Evolutionary conservation across 2,113 vertebrate genomes (phyloP).

Genomic region (Tachysurus fulvidraco): DNA sequence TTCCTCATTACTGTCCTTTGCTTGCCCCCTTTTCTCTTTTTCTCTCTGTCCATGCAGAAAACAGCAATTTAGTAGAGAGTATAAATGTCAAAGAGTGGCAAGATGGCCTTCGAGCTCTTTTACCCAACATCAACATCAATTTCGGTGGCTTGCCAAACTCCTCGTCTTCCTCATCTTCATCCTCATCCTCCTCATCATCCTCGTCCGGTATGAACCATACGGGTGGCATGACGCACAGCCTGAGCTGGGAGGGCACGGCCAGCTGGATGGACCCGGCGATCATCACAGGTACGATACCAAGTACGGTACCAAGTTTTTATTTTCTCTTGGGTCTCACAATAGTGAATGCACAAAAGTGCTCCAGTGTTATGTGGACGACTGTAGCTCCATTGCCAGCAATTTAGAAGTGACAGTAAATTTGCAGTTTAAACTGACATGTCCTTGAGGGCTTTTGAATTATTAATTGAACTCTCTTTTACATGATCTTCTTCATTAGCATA

Average conservation of each 20-base stretch:
- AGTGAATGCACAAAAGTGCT: not conserved
- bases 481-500: constrained; percentile 23
- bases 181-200: constrained; percentile 59
- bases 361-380: not conserved
- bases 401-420: constrained; percentile 15
- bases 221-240: constrained; percentile 83
- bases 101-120: constrained; percentile 91
- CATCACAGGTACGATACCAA: constrained; percentile 83
- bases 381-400: not conserved
- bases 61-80: constrained; percentile 87
- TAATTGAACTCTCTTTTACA: not conserved
- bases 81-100: constrained; percentile 95
- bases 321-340: not conserved
- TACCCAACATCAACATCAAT: constrained; percentile 97
- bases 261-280: constrained; percentile 97
- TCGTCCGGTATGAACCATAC: constrained; percentile 85
- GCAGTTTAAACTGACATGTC: not conserved
- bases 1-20: not conserved
- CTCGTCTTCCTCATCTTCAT: constrained; percentile 77
- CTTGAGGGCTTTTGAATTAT: constrained; percentile 13
- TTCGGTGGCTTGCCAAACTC: constrained; percentile 92
- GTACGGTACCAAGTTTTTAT: not conserved
- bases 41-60: constrained; percentile 84
- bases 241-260: constrained; percentile 88
- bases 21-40: constrained; percentile 46